Base-by-base conservation (phyloP, 2,113 vertebrate species). In the Mormyrus iriodes region DNA sequence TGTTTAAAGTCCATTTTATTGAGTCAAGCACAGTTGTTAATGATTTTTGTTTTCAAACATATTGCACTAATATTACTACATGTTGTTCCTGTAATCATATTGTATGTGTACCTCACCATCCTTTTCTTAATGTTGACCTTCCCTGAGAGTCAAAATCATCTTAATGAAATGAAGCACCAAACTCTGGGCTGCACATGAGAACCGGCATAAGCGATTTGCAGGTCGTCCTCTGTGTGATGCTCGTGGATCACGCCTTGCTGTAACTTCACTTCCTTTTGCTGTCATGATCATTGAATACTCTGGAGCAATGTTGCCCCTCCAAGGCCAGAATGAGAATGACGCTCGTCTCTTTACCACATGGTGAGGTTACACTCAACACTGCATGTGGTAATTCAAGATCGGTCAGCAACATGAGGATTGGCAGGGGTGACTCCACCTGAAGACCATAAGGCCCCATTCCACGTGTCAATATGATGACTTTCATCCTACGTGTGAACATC, bases 41-140 rank as follows among this genome's bases (percentile, higher is more conserved):
- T 61, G n/a, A 35, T 86, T 89, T 89, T 88, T 83, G 35, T 87
- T 53, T 87, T 85, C 19, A 48, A 15, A 79, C 53, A 90, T 83
- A 88, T 90, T 90, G 85, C 89, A 90, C 89, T 90, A 90, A 90
- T 88, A 88, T 88, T 53, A 88, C 86, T 86, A 55, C 83, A 79
- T 79, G 21, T 86, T 73, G 10, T 61, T 46, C 42, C 55, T 24
- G 24, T 86, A 42, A n/a, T 88, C 31, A 46, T 44, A 61, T 83
- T 84, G 21, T 84, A 24, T 58, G 3, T 73, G 35, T 86, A 86
- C 49, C 79, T 83, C 48, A 52, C 88, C 52, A 21, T 61, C 24
- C 21, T 13, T 27, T 84, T 44, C 42, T 85, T 17, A 3, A 46
- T 83, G 55, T 85, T 49, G 3, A 39, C 35, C 69, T 76, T 39